Percentiles rank a stretch among this genome's conserved stretches.
These are phyloP conservation scores for Leptinotarsa texana DNA, from an alignment of 1,140 invertebrate genomes.

Conservation along the genomic window DNA sequence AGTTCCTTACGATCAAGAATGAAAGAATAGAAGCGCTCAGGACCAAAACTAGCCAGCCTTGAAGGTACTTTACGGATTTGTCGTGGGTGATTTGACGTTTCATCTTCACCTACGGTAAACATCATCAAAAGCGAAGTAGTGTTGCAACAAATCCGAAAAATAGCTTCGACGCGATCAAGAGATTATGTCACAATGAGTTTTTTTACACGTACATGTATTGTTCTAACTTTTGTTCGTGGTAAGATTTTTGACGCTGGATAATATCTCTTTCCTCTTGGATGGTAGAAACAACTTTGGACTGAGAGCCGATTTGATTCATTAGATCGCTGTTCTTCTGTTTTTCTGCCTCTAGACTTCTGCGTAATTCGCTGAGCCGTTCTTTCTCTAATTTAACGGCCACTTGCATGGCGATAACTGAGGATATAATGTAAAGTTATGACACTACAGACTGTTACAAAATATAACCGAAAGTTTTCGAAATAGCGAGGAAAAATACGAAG, in stretches of 20 bases:
- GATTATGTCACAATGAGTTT: too few relatives aligned
- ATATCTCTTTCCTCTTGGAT: conserved; percentile 34
- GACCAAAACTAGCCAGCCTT: too few relatives aligned
- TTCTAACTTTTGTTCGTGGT: conserved; percentile 34
- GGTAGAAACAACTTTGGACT: conserved; percentile 27
- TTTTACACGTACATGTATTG: conserved; percentile 25
- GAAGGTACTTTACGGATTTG: too few relatives aligned
- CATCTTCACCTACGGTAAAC: too few relatives aligned
- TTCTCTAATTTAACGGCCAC: conserved; percentile 40
- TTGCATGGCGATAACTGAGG: conserved; percentile 41
- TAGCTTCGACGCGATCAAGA: too few relatives aligned
- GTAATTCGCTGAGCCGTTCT: conserved; percentile 39
- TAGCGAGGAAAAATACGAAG: not conserved
- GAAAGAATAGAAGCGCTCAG: too few relatives aligned
- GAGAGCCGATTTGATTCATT: conserved; percentile 26
- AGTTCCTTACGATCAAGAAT: too few relatives aligned
- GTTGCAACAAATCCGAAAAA: too few relatives aligned
- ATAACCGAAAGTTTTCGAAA: not conserved
- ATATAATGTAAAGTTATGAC: not conserved
- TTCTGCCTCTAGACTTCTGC: conserved; percentile 28
- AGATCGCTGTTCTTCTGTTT: conserved; percentile 31
- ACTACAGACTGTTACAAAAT: not conserved
- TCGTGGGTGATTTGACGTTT: too few relatives aligned
- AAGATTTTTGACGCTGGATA: conserved; percentile 21
- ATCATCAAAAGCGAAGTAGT: too few relatives aligned